Evolutionary conservation across 2,113 vertebrate species (phyloP).

Genomic region (Martes martes): DNA sequence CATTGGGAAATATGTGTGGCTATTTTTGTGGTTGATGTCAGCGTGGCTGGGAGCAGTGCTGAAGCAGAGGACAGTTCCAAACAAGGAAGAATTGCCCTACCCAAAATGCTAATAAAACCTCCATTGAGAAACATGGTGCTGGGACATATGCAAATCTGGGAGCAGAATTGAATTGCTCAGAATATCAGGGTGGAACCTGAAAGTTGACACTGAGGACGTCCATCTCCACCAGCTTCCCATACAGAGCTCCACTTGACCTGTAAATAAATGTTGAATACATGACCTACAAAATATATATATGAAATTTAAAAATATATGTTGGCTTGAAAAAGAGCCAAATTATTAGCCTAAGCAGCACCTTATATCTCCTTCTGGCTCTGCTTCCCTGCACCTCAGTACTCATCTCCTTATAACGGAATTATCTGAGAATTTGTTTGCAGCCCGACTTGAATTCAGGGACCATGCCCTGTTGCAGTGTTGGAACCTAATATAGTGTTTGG

Average conservation of each 20-base stretch:
- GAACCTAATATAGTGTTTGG: not conserved
- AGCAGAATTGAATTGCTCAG: not conserved
- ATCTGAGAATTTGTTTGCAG: not conserved
- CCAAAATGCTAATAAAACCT: conserved; percentile 33
- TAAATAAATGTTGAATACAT: not conserved
- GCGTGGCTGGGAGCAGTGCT: not conserved
- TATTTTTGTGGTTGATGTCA: not conserved
- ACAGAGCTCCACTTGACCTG: not conserved
- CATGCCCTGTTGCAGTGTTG: not conserved
- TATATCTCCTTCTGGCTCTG: not conserved
- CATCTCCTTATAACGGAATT: not conserved
- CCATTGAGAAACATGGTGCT: not conserved
- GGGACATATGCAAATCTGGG: not conserved
- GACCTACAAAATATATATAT: not conserved
- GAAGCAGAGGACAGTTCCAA: not conserved
- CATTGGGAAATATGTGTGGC: not conserved
- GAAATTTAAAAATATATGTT: not conserved
- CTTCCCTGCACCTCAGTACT: not conserved
- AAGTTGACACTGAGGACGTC: not conserved
- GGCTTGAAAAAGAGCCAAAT: not conserved
- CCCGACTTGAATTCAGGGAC: not conserved
- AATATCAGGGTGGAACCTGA: not conserved
- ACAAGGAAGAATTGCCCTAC: not conserved
- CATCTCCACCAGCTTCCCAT: not conserved
- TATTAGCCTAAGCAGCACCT: not conserved